Conservation (phyloP, 2,113 vertebrate species). For the Hippocampus barbouri region DNA sequence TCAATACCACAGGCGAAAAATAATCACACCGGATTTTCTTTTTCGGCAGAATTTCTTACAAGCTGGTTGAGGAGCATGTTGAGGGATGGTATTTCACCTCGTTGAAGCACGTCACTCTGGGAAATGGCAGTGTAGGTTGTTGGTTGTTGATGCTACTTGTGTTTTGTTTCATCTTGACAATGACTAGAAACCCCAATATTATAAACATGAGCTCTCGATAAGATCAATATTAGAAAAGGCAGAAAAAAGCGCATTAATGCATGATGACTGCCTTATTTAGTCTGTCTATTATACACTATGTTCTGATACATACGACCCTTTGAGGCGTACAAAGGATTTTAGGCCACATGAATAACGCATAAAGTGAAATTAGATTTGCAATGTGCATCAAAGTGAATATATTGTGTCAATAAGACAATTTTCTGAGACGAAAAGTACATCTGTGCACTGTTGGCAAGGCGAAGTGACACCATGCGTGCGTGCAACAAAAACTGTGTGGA, state of each 20-base stretch:
- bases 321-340: neutral
- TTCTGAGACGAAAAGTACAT: neutral
- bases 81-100: constrained; percentile 13
- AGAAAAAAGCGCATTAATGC: constrained; percentile 34
- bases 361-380: constrained; percentile 4
- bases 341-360: neutral
- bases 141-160: constrained; percentile 37
- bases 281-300: neutral
- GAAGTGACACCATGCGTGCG: neutral
- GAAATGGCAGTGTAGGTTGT: constrained; percentile 13
- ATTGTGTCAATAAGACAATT: neutral
- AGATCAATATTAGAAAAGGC: constrained; percentile 51
- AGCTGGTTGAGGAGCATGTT: neutral
- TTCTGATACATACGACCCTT: neutral
- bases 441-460: neutral
- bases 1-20: constrained; percentile 35
- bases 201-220: constrained; percentile 19
- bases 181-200: constrained; percentile 29
- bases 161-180: constrained; percentile 41
- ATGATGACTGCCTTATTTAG: constrained; percentile 29
- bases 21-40: constrained; percentile 19
- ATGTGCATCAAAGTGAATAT: neutral
- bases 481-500: neutral
- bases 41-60: constrained; percentile 10
- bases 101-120: constrained; percentile 31